Base-by-base conservation (phyloP, 92 coral and sea anemone species). In the Heteractis magnifica region DNA sequence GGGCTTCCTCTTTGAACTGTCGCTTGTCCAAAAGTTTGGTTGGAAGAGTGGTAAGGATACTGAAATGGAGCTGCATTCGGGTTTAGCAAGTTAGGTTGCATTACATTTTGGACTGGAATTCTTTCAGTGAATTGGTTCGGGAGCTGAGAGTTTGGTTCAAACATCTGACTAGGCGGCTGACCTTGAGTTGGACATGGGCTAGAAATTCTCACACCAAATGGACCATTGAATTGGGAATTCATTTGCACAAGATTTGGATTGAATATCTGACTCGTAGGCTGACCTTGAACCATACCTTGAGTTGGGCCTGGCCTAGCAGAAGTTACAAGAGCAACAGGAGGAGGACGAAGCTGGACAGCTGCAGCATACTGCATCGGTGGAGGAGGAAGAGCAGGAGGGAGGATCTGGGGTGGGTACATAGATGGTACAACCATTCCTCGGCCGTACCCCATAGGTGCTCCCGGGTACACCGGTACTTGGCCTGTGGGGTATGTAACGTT, bases 401-500 rank as follows among this genome's bases (percentile, higher is more conserved):
- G 49, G 18, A 65, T 56, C 23, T 44, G 34, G 6, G 65, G 20
- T n/a, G 49, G 64, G 51, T 44, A 81, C 48, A 68, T 8, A 50
- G 84, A 51, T 51, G 49, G 60, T 6, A n/a, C 18, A 41, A 26
- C 73, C 15, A 68, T 26, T 68, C 73, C 49, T 21, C 48, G 73
- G 14, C 20, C 26, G 26, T 21, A 68, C 73, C 73, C 78, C 15
- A 26, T 12, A 51, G 78, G 52, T 23, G 77, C 15, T 74, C 78
- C 78, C 4, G 58, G 55, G 51, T 74, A 74, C 78, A 77, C 3
- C 49, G 49, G 60, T 52, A 77, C 20, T 72, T 80, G 83, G 11
- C 58, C 58, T 48, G 83, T 20, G 5, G 84, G 58, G 52, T 70
- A 81, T 51, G 70, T 72, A 4, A 81, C 53, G 49, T 68, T 68